Evolutionary conservation across 2,888 invertebrate species (phyloP).

Genomic region (Polia nebulosa): DNA sequence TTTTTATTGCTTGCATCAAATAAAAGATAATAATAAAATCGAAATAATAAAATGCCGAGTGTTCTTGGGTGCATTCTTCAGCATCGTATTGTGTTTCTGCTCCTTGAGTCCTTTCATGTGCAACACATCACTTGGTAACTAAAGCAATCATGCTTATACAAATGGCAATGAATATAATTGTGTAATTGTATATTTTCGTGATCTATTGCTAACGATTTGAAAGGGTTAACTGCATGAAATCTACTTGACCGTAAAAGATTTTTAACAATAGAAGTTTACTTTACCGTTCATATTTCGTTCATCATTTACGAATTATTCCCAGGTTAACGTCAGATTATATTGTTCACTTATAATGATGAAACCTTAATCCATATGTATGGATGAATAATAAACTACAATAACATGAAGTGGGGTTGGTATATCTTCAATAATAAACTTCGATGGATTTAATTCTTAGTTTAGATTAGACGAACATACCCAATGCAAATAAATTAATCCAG

Average conservation of each 20-base stretch:
- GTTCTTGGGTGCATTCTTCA: constrained; percentile 45
- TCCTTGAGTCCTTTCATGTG: constrained; percentile 44
- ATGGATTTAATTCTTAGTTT: background rate
- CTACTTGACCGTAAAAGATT: constrained; percentile 69
- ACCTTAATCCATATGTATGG: constrained; percentile 2
- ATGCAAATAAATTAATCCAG: background rate
- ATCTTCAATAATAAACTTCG: background rate
- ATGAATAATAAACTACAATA: constrained; percentile 11
- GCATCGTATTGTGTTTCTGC: constrained; percentile 47
- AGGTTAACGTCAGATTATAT: constrained; percentile 43
- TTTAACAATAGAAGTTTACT: constrained; percentile 63
- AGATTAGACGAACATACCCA: background rate
- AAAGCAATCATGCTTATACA: constrained; percentile 58
- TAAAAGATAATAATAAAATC: constrained; percentile 50
- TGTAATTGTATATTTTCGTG: constrained; percentile 65
- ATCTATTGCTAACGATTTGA: constrained; percentile 64
- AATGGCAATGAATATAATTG: constrained; percentile 68
- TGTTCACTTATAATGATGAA: constrained; percentile 21
- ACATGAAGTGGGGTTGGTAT: background rate
- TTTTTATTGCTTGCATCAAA: constrained; percentile 60
- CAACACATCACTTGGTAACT: constrained; percentile 55
- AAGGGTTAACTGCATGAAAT: constrained; percentile 70
- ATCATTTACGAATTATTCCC: constrained; percentile 55
- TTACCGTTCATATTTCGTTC: constrained; percentile 56
- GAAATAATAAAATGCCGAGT: constrained; percentile 47